A percentile compares a stretch with the other conserved stretches of the same genome.
These are phyloP conservation scores for Busseola fusca DNA, from an alignment of 2,888 invertebrate genomes.

Conservation along the genomic window DNA sequence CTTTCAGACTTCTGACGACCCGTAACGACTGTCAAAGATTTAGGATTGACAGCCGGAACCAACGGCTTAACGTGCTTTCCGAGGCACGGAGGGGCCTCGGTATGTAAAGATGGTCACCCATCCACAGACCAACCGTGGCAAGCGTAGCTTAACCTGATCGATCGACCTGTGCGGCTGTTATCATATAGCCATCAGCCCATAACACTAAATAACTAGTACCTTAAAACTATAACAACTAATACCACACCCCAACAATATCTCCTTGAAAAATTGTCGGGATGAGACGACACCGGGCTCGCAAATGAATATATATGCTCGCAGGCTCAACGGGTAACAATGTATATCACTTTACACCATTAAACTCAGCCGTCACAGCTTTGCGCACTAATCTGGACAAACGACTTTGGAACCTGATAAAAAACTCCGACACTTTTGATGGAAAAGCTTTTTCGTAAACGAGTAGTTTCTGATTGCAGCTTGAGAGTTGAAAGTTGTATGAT, in stretches of 20 bases:
- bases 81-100: too few species aligned
- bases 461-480: constrained; percentile 43
- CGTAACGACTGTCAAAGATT: too few species aligned
- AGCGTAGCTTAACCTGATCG: too few species aligned
- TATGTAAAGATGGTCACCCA: too few species aligned
- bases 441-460: constrained; percentile 45
- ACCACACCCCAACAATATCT: constrained; percentile 43
- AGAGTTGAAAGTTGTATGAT: not conserved
- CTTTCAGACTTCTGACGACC: too few species aligned
- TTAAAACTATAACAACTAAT: not conserved
- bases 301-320: constrained; percentile 63
- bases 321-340: constrained; percentile 53
- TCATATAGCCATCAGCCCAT: too few species aligned
- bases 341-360: constrained; percentile 66
- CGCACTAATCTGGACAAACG: constrained; percentile 64
- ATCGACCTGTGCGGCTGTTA: too few species aligned
- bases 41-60: too few species aligned
- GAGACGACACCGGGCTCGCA: constrained; percentile 40
- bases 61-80: too few species aligned
- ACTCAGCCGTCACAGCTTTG: constrained; percentile 57
- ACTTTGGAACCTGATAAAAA: constrained; percentile 62
- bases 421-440: constrained; percentile 56
- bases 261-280: constrained; percentile 61
- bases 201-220: too few species aligned
- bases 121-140: too few species aligned